Evolutionary conservation across 2,113 vertebrate species (phyloP), one percentile per base, ranked within the genome.

Genomic region (Zosterops japonicus): DNA sequence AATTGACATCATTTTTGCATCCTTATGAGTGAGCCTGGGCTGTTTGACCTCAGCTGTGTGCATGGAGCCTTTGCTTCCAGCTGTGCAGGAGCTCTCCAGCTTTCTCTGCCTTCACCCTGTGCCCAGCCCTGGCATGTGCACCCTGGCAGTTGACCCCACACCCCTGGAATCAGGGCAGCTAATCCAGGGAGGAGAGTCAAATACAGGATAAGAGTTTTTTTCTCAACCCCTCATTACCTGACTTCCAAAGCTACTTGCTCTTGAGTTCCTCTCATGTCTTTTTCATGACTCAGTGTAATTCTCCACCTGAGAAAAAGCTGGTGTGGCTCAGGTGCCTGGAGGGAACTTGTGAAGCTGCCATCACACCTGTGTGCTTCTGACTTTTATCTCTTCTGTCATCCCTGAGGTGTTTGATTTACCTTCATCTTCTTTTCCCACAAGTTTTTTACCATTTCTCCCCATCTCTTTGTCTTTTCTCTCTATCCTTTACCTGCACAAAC

Each of bases 1-100:
- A 57, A 20, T 29, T 94, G 91, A 91, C 90, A 67, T 95, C 53
- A 88, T 83, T 85, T 94, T 61, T 93, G 67, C 90, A 70, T 93
- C 85, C 75, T 78, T 67, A 13, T 6, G 85, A 77, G 85, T 3
- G 68, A 77, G 91, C 36, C 5, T 0, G 25, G 82, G 87, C 70
- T 47, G 52, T 83, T 65, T 77, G 74, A 85, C 68, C 79, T 60
- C 75, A 44, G 60, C 83, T 0, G 0, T 65, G 67, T 36, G 84
- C 28, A 2, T 2, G 27, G 70, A 79, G 77, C 87, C 59, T 3
- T 91, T 39, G 79, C 81, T 93, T 47, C 82, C 87, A 95, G 92
- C 95, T 95, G 94, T 13, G 71, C 71, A 86, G 90, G 39, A 80
- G 52, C 56, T 69, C 85, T 21, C 78, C 92, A 90, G 75, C 42